These are phyloP conservation scores for Miltochrista miniata DNA, from an alignment of 2,888 invertebrate species.

Conservation along the genomic window DNA sequence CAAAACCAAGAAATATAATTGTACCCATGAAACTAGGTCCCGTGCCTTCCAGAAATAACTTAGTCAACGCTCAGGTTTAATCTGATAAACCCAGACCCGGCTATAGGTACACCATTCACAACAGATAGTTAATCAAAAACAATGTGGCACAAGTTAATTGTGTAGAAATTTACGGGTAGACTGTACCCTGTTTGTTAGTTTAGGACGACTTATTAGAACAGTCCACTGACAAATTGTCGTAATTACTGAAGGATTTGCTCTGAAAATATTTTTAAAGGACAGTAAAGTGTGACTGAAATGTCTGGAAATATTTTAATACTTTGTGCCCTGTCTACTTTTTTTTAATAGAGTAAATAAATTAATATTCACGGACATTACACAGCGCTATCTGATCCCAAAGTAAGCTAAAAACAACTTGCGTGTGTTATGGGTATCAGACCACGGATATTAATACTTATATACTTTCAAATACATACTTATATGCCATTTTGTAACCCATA, in stretches of 20 bases:
- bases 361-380: too few species aligned
- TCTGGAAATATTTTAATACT: constrained; percentile 2
- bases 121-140: constrained; percentile 57
- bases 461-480: too few species aligned
- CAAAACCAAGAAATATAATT: constrained; percentile 1
- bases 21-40: constrained; percentile 3
- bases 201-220: constrained; percentile 40
- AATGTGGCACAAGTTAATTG: constrained; percentile 51
- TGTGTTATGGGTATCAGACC: too few species aligned
- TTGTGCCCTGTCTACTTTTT: too few species aligned
- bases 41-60: constrained; percentile 7
- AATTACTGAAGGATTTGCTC: constrained; percentile 33
- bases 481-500: too few species aligned
- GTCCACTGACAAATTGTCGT: constrained; percentile 36
- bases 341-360: too few species aligned
- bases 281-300: constrained; percentile 4
- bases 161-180: constrained; percentile 44
- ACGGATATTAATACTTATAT: too few species aligned
- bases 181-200: constrained; percentile 37
- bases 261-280: constrained; percentile 21
- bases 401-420: too few species aligned
- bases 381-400: too few species aligned
- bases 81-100: constrained; percentile 27
- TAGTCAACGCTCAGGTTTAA: constrained; percentile 25
- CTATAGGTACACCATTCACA: constrained; percentile 23